Conservation (phyloP, 2,113 vertebrate genomes). For the Myiopsitta monachus region DNA sequence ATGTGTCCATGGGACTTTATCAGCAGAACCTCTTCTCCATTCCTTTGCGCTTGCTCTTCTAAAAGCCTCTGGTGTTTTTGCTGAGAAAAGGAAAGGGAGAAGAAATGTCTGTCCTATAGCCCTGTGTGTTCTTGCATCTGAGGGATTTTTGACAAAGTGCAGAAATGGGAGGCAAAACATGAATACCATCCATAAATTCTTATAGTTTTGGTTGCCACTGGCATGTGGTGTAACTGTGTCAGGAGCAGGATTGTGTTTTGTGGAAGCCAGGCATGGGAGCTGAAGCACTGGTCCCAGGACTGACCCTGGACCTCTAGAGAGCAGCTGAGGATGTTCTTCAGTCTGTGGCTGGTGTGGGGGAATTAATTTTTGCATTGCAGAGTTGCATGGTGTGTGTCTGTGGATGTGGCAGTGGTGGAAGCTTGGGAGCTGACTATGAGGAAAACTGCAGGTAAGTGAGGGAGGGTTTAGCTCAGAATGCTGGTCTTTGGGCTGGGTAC, state of each 20-base stretch:
- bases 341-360: neutral
- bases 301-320: neutral
- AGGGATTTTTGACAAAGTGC: neutral
- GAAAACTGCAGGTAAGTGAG: neutral
- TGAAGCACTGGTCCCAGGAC: neutral
- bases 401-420: neutral
- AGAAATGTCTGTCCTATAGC: neutral
- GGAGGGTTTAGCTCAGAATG: neutral
- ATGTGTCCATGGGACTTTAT: neutral
- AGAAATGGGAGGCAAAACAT: neutral
- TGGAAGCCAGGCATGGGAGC: neutral
- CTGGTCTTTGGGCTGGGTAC: neutral
- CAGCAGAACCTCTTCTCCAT: neutral
- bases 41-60: neutral
- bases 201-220: neutral
- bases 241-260: neutral
- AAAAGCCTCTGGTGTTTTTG: neutral
- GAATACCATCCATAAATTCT: accelerated
- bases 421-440: neutral
- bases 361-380: neutral
- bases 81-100: neutral
- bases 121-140: neutral
- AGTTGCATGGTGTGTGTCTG: neutral
- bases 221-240: neutral
- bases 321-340: neutral